Conservation (phyloP, 2,113 vertebrate genomes). For the Boulengeromyrus knoepffleri region DNA sequence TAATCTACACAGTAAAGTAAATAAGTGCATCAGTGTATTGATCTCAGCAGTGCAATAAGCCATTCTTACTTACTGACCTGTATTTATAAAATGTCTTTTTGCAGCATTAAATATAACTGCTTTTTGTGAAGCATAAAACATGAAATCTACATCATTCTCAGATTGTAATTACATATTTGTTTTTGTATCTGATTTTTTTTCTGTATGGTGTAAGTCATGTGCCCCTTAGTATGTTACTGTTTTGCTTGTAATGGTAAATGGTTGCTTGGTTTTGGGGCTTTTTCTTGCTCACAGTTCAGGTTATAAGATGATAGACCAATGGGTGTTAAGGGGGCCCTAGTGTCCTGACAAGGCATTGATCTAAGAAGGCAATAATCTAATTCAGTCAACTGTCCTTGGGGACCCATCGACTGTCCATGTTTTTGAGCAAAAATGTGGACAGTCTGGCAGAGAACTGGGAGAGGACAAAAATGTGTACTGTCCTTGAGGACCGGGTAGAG, state of each 20-base stretch:
- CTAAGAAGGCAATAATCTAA: neutral
- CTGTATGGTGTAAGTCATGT: neutral
- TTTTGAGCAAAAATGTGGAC: neutral
- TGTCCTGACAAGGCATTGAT: neutral
- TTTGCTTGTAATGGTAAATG: neutral
- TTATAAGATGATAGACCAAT: neutral
- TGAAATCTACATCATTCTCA: neutral
- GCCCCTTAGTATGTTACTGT: neutral
- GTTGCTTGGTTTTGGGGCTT: neutral
- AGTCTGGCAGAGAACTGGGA: neutral
- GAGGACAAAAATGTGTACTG: neutral
- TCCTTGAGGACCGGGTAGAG: neutral
- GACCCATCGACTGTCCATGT: neutral
- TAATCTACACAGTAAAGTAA: neutral
- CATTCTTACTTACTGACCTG: neutral
- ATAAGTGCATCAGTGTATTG: neutral
- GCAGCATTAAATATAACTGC: neutral
- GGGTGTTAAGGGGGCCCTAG: neutral
- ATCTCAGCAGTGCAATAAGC: neutral
- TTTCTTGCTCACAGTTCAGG: neutral
- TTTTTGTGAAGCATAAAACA: neutral
- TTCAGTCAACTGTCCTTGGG: neutral
- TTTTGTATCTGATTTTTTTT: neutral
- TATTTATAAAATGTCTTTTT: neutral
- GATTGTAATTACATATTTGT: neutral